These are phyloP conservation scores for Campoplex capitator DNA, from an alignment of 2,888 invertebrate genomes.

Conservation along the genomic window DNA sequence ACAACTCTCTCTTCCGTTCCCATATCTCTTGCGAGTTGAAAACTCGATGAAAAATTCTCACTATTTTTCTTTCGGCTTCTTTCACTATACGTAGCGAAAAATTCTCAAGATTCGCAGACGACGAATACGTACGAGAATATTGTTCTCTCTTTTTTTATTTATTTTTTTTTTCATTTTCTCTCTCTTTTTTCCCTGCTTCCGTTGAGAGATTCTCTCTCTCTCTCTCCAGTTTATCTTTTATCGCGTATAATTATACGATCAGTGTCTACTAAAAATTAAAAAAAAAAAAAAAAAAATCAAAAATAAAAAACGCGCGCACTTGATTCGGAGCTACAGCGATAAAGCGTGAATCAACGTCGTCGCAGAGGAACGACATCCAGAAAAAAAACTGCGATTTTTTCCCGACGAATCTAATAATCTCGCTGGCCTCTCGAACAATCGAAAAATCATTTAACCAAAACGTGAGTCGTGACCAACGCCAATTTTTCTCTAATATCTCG, in stretches of 20 bases:
- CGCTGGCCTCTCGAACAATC: background rate
- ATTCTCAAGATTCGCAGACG: slow-evolving; percentile 35
- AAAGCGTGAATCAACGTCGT: too few species aligned
- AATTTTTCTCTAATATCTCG: slow-evolving; percentile 3
- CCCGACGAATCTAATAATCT: too few species aligned
- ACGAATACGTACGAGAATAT: background rate
- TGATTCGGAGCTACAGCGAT: too few species aligned
- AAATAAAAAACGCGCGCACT: background rate
- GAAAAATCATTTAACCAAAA: background rate
- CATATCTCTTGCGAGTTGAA: slow-evolving; percentile 33
- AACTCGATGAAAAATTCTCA: slow-evolving; percentile 60
- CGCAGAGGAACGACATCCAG: too few species aligned
- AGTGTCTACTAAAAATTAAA: too few species aligned
- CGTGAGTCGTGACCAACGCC: background rate
- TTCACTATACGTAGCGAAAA: slow-evolving; percentile 19
- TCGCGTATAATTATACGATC: too few species aligned
- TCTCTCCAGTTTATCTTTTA: too few species aligned
- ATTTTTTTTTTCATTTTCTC: background rate
- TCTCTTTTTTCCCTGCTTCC: too few species aligned
- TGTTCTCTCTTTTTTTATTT: background rate
- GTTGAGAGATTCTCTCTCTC: too few species aligned
- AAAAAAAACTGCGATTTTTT: too few species aligned
- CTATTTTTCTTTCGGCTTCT: slow-evolving; percentile 48
- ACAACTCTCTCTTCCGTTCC: slow-evolving; percentile 46
- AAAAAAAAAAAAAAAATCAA: background rate